Base-by-base conservation (phyloP, 2,888 invertebrate genomes). In the Caenorhabditis zanzibari region DNA sequence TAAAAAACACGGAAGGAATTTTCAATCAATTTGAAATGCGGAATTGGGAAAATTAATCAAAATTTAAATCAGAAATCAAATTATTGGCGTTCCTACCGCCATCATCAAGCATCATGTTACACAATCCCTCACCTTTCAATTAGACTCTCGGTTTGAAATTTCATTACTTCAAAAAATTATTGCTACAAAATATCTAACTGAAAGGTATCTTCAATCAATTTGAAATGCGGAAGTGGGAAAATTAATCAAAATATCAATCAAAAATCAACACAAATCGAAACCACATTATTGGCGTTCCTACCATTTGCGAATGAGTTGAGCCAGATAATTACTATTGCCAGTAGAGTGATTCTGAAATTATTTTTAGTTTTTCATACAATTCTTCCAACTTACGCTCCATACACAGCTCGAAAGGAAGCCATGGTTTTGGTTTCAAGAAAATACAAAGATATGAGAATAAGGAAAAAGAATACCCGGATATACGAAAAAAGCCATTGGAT, bases 291-390 rank as follows among this genome's bases (percentile, higher is more conserved):
- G 4, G 2, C 14, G 2, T 3, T 9, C 54, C 32, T 56, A 77
- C 77, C 77, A 52, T 77, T 77, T 16, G 69, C 77, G 12, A 44
- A 77, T 0, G 77, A 63, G 44, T 77, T 77, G 52, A 77, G 77
- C 22, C 44, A 63, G 24, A 77, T 71, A 24, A 77, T 71, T n/a
- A 63, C 54, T 0, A 63, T 22, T 1, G 56, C 44, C 54, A 71
- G 12, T 16, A 77, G 19, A 4, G 61, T 24, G 22, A 77, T 71
- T 32, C 77, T 77, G 71, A 28, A 77, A 69, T 4, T 10, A 14
- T 1, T 56, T 22, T 49, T 12, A 22, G 7, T 41, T 6, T 35
- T 19, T 14, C 22, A 14, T 19, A 22, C 14, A 22, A 35, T 16
- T n/a, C n/a, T n/a, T n/a, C n/a, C n/a, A n/a, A 59, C 77, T 77